Percentiles rank a stretch among this genome's conserved stretches.
Evolutionary conservation across 2,888 invertebrate species (phyloP).

Genomic region (Clivina fossor): DNA sequence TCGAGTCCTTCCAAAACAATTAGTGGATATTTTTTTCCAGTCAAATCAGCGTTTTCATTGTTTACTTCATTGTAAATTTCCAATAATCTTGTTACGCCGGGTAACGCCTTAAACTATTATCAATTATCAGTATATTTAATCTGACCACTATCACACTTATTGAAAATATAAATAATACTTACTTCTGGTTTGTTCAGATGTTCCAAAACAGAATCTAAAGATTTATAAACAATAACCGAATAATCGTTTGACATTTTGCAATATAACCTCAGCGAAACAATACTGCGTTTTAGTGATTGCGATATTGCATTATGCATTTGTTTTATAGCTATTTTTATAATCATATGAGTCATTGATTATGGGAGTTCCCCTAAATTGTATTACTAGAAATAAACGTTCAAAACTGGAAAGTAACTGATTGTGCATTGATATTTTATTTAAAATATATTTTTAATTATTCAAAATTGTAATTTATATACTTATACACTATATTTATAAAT

Average conservation of each 20-base stretch:
- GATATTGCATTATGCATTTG: too few relatives aligned
- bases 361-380: not conserved
- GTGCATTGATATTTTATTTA: too few relatives aligned
- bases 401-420: too few relatives aligned
- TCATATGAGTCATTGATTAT: too few relatives aligned
- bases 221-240: constrained; percentile 38
- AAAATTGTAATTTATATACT: too few relatives aligned
- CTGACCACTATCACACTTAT: not conserved
- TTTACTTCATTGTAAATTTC: constrained; percentile 43
- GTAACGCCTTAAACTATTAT: constrained; percentile 38
- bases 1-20: constrained; percentile 56
- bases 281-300: too few relatives aligned
- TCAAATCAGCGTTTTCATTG: constrained; percentile 24
- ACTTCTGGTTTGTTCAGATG: constrained; percentile 41
- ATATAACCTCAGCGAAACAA: not conserved
- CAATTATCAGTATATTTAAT: constrained; percentile 39
- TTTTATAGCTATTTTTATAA: too few relatives aligned
- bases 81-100: constrained; percentile 45
- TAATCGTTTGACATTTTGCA: constrained; percentile 20
- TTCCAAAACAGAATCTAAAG: constrained; percentile 40
- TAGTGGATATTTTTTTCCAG: constrained; percentile 48
- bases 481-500: too few relatives aligned
- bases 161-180: too few relatives aligned
- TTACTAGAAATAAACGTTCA: too few relatives aligned
- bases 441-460: too few relatives aligned